Percentiles rank a stretch among this genome's conserved stretches.
Evolutionary conservation across 2,797 vertebrate genomes (phyloP).

Genomic region (Scleropages formosus): DNA sequence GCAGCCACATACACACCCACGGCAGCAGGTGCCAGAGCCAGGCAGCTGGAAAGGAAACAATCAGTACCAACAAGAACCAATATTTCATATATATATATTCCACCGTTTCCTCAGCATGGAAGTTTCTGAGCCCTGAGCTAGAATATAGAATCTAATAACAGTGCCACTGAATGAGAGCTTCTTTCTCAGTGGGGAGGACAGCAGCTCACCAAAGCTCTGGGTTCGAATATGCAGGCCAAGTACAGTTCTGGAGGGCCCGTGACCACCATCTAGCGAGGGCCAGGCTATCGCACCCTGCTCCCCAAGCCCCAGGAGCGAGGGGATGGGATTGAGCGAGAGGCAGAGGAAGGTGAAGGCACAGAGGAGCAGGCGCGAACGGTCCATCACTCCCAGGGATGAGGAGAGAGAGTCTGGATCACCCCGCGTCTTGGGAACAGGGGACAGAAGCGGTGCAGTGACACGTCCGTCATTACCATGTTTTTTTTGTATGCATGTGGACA

Average conservation of each 20-base stretch:
- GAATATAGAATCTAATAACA: no score
- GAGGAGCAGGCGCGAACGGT: slow-evolving; percentile 91
- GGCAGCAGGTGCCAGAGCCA: slow-evolving; percentile 93
- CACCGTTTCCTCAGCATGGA: no score
- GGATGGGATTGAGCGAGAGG: slow-evolving; percentile 91
- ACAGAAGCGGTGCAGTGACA: neutral
- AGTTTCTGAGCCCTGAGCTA: no score
- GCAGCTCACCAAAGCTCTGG: slow-evolving; percentile 65
- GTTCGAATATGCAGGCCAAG: slow-evolving; percentile 70
- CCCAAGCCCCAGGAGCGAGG: slow-evolving; percentile 79
- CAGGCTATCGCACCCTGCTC: slow-evolving; percentile 36
- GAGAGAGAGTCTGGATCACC: slow-evolving; percentile 87
- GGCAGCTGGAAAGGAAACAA: slow-evolving; percentile 50
- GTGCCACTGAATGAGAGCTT: no score
- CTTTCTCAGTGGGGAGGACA: neutral
- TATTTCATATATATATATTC: no score
- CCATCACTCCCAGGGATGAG: slow-evolving; percentile 88
- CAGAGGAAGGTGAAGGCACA: slow-evolving; percentile 92
- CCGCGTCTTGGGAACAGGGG: slow-evolving; percentile 76
- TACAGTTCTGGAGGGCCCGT: slow-evolving; percentile 72
- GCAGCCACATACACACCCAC: slow-evolving; percentile 88
- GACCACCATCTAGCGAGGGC: slow-evolving; percentile 41
- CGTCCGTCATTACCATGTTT: neutral
- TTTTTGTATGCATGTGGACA: neutral
- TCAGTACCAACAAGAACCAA: neutral